Conservation (phyloP, 2,113 vertebrate species). For the Paramormyrops kingsleyae region DNA sequence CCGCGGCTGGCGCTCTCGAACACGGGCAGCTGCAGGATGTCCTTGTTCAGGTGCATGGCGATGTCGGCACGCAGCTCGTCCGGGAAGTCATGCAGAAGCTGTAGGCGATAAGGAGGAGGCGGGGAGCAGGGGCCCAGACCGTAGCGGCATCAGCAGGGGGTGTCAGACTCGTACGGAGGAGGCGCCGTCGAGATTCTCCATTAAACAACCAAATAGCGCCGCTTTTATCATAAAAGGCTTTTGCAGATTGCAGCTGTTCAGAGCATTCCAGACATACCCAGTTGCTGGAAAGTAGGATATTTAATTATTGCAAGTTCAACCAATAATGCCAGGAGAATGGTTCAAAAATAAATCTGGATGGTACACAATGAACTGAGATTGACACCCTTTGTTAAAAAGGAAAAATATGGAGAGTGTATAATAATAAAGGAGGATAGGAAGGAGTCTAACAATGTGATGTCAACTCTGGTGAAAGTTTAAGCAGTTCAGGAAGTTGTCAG, state of each 20-base stretch:
- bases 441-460: neutral
- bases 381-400: neutral
- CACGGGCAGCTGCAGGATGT: constrained; percentile 87
- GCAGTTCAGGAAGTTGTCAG: neutral
- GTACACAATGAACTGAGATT: neutral
- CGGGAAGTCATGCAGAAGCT: constrained; percentile 92
- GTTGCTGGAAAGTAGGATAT: neutral
- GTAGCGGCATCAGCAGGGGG: neutral
- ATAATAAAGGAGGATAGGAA: neutral
- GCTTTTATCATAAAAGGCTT: neutral
- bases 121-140: too few species aligned
- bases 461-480: neutral
- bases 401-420: neutral
- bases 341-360: neutral
- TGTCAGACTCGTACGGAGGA: neutral
- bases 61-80: constrained; percentile 89
- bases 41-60: constrained; percentile 92
- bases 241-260: neutral
- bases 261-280: neutral
- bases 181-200: neutral
- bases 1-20: constrained; percentile 85
- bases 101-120: constrained; percentile 1
- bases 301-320: neutral
- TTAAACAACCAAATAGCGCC: neutral
- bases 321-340: neutral